Evolutionary conservation across 1,140 invertebrate species (phyloP).

Genomic region (Lepidurus couesii): DNA sequence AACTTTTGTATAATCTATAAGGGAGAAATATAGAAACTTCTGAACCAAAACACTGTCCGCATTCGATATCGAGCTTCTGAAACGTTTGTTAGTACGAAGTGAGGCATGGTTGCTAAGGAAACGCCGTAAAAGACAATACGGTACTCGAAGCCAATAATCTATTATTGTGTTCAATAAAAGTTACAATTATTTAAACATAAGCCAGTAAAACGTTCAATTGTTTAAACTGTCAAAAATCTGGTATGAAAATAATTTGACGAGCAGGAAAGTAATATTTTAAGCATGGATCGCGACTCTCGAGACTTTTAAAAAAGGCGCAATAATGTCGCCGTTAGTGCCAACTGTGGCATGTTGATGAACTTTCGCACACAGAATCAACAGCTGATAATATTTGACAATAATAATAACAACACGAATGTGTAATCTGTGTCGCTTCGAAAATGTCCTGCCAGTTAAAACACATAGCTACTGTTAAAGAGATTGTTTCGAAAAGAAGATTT

Average conservation of each 20-base stretch:
- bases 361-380: not conserved
- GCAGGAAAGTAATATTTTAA: no score
- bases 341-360: no score
- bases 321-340: no score
- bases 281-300: no score
- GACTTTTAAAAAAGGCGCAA: no score
- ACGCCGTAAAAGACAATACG: not conserved
- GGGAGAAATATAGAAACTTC: no score
- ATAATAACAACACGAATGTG: not conserved
- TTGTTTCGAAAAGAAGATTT: not conserved
- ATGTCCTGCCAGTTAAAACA: not conserved
- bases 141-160: not conserved
- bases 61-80: no score
- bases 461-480: not conserved
- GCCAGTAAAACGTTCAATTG: no score
- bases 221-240: not conserved
- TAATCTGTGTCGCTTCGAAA: not conserved
- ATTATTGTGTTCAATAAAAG: not conserved
- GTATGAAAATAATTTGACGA: no score
- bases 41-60: no score
- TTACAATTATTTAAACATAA: not conserved
- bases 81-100: not conserved
- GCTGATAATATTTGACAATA: not conserved
- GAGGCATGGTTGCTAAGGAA: not conserved
- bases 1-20: not conserved